Conservation (phyloP, 2,888 invertebrate genomes). For the Subacronicta megacephala region DNA sequence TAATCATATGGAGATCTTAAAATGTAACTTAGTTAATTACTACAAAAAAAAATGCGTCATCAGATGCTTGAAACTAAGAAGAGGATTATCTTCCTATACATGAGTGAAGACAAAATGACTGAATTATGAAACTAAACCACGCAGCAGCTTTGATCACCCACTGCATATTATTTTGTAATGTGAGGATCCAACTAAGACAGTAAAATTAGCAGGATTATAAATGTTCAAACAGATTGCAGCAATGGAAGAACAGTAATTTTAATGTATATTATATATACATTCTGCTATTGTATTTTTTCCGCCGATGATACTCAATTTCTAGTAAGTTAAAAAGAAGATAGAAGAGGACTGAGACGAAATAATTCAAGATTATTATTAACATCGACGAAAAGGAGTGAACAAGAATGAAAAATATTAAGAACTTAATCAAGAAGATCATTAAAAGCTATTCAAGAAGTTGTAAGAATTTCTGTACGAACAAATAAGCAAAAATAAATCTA, state of each 20-base stretch:
- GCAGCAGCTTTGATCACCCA: not conserved
- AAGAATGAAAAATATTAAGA: not conserved
- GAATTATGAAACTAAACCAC: conserved; percentile 1
- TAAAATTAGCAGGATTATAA: not conserved
- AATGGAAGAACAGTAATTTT: conserved; percentile 8
- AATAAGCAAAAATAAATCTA: conserved; percentile 31
- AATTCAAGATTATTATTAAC: conserved; percentile 2
- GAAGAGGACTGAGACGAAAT: conserved; percentile 5
- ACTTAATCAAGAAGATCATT: conserved; percentile 17
- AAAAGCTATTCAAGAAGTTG: conserved; percentile 25
- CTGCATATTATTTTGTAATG: not conserved
- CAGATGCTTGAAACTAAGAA: conserved; percentile 15
- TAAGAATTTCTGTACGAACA: conserved; percentile 19
- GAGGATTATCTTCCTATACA: conserved; percentile 8
- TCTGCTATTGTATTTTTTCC: conserved; percentile 1
- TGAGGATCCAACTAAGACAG: conserved; percentile 1
- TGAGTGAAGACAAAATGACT: conserved; percentile 21
- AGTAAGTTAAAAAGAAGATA: conserved; percentile 1
- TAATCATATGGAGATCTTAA: conserved; percentile 9
- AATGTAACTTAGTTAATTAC: not conserved
- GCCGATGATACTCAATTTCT: not conserved
- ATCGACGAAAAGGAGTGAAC: conserved; percentile 1
- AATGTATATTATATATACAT: conserved; percentile 1
- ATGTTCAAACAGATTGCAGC: conserved; percentile 6
- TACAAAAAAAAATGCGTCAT: conserved; percentile 4